These are phyloP conservation scores for Synergus laeviventris DNA, from an alignment of 2,888 invertebrate species.

Conservation along the genomic window DNA sequence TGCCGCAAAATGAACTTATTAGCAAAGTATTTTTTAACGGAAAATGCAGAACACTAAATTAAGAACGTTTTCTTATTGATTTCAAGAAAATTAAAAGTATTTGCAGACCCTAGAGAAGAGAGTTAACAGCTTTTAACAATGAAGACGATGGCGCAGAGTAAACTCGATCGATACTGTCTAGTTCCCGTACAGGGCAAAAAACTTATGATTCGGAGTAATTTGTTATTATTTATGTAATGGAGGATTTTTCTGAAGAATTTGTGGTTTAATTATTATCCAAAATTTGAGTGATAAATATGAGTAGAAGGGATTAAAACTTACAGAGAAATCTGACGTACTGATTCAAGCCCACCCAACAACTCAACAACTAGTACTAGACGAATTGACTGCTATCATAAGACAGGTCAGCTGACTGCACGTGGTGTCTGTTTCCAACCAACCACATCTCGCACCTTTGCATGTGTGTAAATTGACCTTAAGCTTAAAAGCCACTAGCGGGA, in stretches of 20 bases:
- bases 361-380: conserved; percentile 52
- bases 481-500: not conserved
- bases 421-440: conserved; percentile 41
- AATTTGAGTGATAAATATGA: conserved; percentile 28
- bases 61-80: not conserved
- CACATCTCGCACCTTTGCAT: conserved; percentile 3
- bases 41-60: not conserved
- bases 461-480: conserved; percentile 29
- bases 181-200: conserved; percentile 44
- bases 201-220: not conserved
- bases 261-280: not conserved
- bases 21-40: not conserved
- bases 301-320: conserved; percentile 52
- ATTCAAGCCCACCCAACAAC: conserved; percentile 63
- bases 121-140: conserved; percentile 10
- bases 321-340: conserved; percentile 59
- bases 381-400: conserved; percentile 72
- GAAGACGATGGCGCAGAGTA: conserved; percentile 38
- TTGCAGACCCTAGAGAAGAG: conserved; percentile 6
- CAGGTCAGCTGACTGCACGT: conserved; percentile 75
- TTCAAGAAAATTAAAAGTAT: not conserved
- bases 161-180: conserved; percentile 50
- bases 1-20: conserved; percentile 14
- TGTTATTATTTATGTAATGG: not conserved
- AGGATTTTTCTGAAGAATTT: not conserved